Evolutionary conservation across 1,140 invertebrate species (phyloP).

Genomic region (Drosophila pruinosa): DNA sequence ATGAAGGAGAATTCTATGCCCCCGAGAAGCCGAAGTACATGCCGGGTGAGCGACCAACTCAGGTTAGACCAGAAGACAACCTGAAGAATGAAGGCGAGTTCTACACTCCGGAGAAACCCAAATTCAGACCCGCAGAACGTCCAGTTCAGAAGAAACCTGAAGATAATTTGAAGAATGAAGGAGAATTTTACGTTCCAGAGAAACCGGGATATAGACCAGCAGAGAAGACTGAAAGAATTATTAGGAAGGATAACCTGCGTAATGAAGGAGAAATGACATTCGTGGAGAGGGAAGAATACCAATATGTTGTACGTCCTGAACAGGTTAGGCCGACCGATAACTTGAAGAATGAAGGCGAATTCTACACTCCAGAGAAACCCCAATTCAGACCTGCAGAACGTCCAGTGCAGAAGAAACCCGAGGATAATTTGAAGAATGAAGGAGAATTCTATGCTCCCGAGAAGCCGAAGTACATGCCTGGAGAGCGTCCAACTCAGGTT

Average conservation of each 20-base stretch:
- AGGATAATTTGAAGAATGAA: conserved; percentile 36
- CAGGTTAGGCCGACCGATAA: conserved; percentile 79
- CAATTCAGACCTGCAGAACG: conserved; percentile 29
- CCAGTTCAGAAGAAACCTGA: conserved; percentile 4
- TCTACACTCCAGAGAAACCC: conserved; percentile 71
- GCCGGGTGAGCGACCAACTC: conserved; percentile 70
- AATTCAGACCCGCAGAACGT: conserved; percentile 83
- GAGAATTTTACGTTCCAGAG: conserved; percentile 48
- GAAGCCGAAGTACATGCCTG: conserved; percentile 78
- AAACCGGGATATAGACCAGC: conserved; percentile 52
- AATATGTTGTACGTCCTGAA: conserved; percentile 84
- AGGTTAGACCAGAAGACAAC: conserved; percentile 84
- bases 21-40: conserved; percentile 73
- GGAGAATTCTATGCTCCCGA: conserved; percentile 69
- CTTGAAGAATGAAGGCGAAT: conserved; percentile 86
- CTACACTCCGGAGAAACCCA: conserved; percentile 29
- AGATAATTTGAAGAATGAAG: conserved; percentile 81
- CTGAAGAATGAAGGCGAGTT: conserved; percentile 63
- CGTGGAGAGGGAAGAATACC: conserved; percentile 82
- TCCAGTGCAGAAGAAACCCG: conserved; percentile 22
- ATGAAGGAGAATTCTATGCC: conserved; percentile 85
- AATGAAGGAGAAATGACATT: conserved; percentile 84
- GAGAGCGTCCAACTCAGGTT: conserved; percentile 84
- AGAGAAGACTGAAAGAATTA: conserved; percentile 83
- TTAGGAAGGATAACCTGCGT: conserved; percentile 85